phyloP scores from a whole-genome alignment of 2,888 invertebrate genomes.

The Spilarctia lutea region DNA sequence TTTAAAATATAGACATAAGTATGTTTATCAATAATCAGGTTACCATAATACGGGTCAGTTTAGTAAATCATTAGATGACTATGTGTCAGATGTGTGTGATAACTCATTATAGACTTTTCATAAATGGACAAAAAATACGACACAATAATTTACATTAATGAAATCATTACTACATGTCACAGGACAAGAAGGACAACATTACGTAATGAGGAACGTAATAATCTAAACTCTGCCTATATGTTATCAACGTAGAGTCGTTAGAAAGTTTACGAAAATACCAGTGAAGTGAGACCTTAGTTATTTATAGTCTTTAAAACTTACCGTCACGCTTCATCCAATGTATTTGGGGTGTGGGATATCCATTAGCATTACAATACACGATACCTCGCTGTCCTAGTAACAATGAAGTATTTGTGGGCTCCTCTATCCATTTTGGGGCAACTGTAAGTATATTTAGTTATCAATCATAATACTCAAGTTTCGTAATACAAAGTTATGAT shows the following conservation, averaged over 20 bases:
- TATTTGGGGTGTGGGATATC: conserved; percentile 92
- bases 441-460: conserved; percentile 79
- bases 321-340: conserved; percentile 92
- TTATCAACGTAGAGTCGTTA: neutral
- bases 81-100: no score
- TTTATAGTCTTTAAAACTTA: conserved; percentile 58
- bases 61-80: no score
- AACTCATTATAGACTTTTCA: no score
- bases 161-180: neutral
- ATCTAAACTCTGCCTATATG: neutral
- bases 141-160: no score
- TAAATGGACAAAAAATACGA: no score
- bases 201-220: neutral
- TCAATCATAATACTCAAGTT: neutral
- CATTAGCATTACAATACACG: conserved; percentile 92
- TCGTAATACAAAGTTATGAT: neutral
- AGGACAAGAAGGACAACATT: neutral
- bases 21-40: no score
- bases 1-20: no score
- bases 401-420: conserved; percentile 90
- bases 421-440: conserved; percentile 92
- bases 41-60: no score
- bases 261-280: neutral
- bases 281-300: neutral
- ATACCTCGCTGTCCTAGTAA: conserved; percentile 90